Conservation (phyloP, 2,888 invertebrate species). For the Synanthedon formicaeformis region DNA sequence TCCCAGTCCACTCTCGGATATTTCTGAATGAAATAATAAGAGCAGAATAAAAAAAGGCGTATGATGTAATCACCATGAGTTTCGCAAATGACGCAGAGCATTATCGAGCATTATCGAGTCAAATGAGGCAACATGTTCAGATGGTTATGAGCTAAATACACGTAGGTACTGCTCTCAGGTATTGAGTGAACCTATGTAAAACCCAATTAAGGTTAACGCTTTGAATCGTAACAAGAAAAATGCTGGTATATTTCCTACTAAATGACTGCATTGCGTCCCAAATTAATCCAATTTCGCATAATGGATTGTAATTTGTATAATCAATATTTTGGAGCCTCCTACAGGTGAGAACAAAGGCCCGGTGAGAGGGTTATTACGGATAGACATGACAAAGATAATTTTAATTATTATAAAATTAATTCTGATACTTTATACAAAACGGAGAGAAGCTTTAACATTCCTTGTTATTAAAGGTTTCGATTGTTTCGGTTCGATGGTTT, state of each 20-base stretch:
- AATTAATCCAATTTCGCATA: constrained; percentile 4
- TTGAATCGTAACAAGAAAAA: not conserved
- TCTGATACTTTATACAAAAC: not conserved
- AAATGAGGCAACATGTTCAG: not conserved
- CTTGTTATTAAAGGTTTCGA: too few species aligned
- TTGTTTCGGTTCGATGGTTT: too few species aligned
- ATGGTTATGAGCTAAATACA: not conserved
- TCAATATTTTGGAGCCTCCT: constrained; percentile 9
- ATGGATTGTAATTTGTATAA: constrained; percentile 4
- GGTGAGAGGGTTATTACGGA: constrained; percentile 8
- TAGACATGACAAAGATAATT: constrained; percentile 7
- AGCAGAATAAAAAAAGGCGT: not conserved
- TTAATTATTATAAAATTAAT: constrained; percentile 6
- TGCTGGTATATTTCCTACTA: not conserved
- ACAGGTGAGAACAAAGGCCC: constrained; percentile 7
- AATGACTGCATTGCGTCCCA: constrained; percentile 1
- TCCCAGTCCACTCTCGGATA: too few species aligned
- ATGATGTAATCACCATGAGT: not conserved
- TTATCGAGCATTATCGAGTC: not conserved
- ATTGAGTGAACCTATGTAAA: not conserved
- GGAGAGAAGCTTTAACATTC: not conserved
- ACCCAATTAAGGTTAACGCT: not conserved
- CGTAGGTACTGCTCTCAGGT: not conserved
- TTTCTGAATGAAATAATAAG: too few species aligned
- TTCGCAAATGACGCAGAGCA: not conserved